Conservation (phyloP, 2,888 invertebrate genomes). For the Laspeyria flexula region DNA sequence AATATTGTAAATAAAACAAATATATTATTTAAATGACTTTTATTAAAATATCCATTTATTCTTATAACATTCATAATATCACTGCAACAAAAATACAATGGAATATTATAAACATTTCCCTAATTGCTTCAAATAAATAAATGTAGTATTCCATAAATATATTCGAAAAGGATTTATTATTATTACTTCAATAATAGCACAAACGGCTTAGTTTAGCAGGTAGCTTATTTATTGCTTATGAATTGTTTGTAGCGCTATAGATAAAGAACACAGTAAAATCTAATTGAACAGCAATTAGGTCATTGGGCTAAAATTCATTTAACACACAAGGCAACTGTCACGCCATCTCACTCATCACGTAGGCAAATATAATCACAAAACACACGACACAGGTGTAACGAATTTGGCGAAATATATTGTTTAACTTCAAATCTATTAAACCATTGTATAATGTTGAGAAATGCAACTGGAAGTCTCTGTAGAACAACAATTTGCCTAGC, state of each 20-base stretch:
- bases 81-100: constrained; percentile 86
- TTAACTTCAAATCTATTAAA: constrained; percentile 31
- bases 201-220: constrained; percentile 49
- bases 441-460: constrained; percentile 27
- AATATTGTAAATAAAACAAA: constrained; percentile 56
- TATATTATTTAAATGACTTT: constrained; percentile 83
- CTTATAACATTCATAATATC: constrained; percentile 87
- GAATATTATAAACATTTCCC: constrained; percentile 83
- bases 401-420: constrained; percentile 53
- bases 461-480: constrained; percentile 46
- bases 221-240: constrained; percentile 49
- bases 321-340: constrained; percentile 58
- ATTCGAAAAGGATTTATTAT: constrained; percentile 56
- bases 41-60: constrained; percentile 87
- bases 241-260: constrained; percentile 31
- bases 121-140: constrained; percentile 81
- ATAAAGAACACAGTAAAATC: constrained; percentile 33
- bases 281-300: constrained; percentile 54
- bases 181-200: constrained; percentile 49
- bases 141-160: constrained; percentile 72
- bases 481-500: constrained; percentile 24
- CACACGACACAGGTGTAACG: constrained; percentile 52
- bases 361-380: constrained; percentile 52
- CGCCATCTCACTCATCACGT: constrained; percentile 55
- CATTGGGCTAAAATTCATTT: constrained; percentile 55